Conservation (phyloP, 2,888 invertebrate species). For the Dicyrtomina minuta region DNA sequence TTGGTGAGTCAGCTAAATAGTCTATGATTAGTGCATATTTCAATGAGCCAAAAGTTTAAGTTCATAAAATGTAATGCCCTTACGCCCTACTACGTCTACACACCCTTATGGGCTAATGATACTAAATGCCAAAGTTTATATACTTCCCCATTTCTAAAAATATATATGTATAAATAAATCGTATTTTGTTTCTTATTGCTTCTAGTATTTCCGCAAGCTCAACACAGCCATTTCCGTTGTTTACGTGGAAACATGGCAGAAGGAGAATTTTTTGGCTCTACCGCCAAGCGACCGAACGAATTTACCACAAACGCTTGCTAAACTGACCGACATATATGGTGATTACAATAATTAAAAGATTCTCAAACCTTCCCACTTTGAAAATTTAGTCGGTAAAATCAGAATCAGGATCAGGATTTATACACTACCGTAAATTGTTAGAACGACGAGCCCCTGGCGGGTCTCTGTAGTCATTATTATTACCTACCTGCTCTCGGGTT, state of each 20-base stretch:
- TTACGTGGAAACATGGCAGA: slow-evolving; percentile 96
- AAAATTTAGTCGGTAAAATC: too few relatives aligned
- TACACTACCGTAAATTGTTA: too few relatives aligned
- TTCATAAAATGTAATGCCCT: too few relatives aligned
- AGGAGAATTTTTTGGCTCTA: slow-evolving; percentile 72
- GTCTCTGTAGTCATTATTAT: too few relatives aligned
- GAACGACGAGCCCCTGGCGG: too few relatives aligned
- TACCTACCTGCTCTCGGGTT: too few relatives aligned
- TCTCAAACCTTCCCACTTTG: too few relatives aligned
- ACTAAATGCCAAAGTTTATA: not conserved
- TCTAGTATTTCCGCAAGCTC: slow-evolving; percentile 90
- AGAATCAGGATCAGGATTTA: too few relatives aligned
- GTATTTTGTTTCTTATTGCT: slow-evolving; percentile 50
- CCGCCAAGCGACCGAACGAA: too few relatives aligned
- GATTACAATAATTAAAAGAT: slow-evolving; percentile 47
- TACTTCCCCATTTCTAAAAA: not conserved
- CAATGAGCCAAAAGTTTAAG: slow-evolving; percentile 2
- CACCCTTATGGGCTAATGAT: too few relatives aligned
- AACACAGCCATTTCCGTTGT: slow-evolving; percentile 93
- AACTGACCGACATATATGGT: slow-evolving; percentile 80
- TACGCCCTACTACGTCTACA: too few relatives aligned
- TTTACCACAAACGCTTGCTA: slow-evolving; percentile 82
- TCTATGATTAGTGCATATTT: not conserved
- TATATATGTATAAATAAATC: not conserved
- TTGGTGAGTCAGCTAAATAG: slow-evolving; percentile 78